Evolutionary conservation across 1,140 invertebrate species (phyloP), one percentile per base, ranked within the genome.

Genomic region (Conus ventricosus): DNA sequence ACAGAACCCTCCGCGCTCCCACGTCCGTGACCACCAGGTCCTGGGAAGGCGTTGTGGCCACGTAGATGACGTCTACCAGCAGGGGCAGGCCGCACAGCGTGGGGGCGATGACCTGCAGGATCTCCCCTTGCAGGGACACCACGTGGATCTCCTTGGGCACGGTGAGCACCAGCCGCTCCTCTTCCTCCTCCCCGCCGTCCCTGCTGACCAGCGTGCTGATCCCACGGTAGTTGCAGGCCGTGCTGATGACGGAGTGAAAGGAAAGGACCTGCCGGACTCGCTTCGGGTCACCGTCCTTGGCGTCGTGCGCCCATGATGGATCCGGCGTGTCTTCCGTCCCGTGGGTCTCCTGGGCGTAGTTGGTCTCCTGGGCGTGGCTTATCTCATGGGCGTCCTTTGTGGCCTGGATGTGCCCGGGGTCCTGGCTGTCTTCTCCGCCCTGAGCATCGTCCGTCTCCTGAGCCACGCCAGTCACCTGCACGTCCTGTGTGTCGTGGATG

Each of bases 11-110:
- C 67, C 71, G 20, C 13, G 84, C 51, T 13, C 84, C 84, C 10
- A 86, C 84, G 67, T 86, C 84, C 10, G 57, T 76, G 27, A 86
- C 84, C 67, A 86, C 84, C 84, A 86, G 25, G 67, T 86, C 27
- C 10, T 53, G 25, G 53, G 25, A n/a, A 51, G 84, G 84, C 15
- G 84, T 86, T 23, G 27, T 53, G 23, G 84, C 76, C 5, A 86
- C 15, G 84, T 86, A 76, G 84, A 86, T 86, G 84, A 60, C 84
- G 63, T 86, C 84, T 8, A 27, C 63, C 5, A 86, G 84, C 63
- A 86, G n/a, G 6, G 84, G 84, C 23, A 86, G 67, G 20, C 84
- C 63, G 67, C 84, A 86, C 27, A 86, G 84, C 0, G 84, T 20
- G 4, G 84, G 84, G 63, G 71, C 84, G 67, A 86, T 75, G 23